Evolutionary conservation across 2,113 vertebrate species (phyloP).

Genomic region (Sylvicapra grimmia): DNA sequence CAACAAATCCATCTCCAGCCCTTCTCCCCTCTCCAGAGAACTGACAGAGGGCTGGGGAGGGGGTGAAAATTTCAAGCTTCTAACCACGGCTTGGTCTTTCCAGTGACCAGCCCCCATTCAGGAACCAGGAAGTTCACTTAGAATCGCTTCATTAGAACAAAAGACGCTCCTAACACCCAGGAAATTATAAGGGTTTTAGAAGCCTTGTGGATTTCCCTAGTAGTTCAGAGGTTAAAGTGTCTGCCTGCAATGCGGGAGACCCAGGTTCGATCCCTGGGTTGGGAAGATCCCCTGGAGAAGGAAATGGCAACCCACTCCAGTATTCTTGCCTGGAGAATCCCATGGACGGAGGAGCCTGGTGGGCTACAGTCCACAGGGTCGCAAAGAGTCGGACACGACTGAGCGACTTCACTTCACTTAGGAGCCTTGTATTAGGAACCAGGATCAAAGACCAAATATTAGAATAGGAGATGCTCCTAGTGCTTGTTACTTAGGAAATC

Average conservation of each 20-base stretch:
- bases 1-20: neutral
- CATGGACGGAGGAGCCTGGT: no score
- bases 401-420: neutral
- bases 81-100: neutral
- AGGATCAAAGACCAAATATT: neutral
- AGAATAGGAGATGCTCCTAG: neutral
- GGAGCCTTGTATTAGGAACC: neutral
- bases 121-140: no score
- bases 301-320: no score
- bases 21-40: neutral
- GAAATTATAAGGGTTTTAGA: neutral
- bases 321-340: no score
- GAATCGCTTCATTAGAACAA: neutral
- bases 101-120: neutral
- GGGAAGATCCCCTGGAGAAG: no score
- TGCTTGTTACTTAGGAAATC: neutral
- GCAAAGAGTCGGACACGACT: no score
- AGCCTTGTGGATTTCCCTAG: neutral
- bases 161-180: neutral
- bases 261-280: no score
- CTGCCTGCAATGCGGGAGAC: no score
- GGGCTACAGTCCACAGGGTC: no score
- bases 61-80: neutral
- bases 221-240: no score
- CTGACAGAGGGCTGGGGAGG: no score